These are phyloP conservation scores for Parnassius smintheus DNA, from an alignment of 2,888 invertebrate species.

Conservation along the genomic window DNA sequence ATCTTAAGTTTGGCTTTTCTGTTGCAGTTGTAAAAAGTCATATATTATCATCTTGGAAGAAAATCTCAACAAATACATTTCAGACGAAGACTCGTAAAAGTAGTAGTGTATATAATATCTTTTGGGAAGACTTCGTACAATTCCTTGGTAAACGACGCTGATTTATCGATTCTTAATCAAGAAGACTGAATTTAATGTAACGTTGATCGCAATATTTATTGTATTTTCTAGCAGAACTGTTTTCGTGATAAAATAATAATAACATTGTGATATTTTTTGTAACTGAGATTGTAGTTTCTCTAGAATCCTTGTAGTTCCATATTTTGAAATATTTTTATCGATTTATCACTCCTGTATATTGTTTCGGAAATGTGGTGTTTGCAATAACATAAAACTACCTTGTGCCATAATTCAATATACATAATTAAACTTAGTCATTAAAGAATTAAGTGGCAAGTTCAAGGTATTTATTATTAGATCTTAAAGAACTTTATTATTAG, in stretches of 20 bases:
- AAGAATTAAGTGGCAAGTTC: slow-evolving; percentile 40
- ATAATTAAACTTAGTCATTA: slow-evolving; percentile 13
- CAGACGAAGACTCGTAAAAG: too few relatives aligned
- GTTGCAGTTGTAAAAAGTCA: too few relatives aligned
- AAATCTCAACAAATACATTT: too few relatives aligned
- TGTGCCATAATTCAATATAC: slow-evolving; percentile 24
- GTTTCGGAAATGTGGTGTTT: background rate
- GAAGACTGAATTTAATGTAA: slow-evolving; percentile 24
- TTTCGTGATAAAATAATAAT: background rate
- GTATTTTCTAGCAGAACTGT: background rate
- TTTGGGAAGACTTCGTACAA: too few relatives aligned
- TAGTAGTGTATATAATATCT: too few relatives aligned
- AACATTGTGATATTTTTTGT: background rate
- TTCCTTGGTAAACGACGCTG: background rate
- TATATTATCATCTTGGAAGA: too few relatives aligned
- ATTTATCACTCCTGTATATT: too few relatives aligned
- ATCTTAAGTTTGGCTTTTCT: too few relatives aligned
- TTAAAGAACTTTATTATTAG: slow-evolving; percentile 45
- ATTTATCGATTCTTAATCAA: slow-evolving; percentile 8
- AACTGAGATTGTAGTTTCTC: too few relatives aligned
- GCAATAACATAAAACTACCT: background rate
- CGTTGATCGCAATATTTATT: background rate
- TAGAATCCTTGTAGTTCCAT: too few relatives aligned
- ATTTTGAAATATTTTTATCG: too few relatives aligned
- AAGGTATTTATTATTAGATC: slow-evolving; percentile 35